These are phyloP conservation scores for Heteromurus nitidus DNA, from an alignment of 2,888 invertebrate species.

Conservation along the genomic window DNA sequence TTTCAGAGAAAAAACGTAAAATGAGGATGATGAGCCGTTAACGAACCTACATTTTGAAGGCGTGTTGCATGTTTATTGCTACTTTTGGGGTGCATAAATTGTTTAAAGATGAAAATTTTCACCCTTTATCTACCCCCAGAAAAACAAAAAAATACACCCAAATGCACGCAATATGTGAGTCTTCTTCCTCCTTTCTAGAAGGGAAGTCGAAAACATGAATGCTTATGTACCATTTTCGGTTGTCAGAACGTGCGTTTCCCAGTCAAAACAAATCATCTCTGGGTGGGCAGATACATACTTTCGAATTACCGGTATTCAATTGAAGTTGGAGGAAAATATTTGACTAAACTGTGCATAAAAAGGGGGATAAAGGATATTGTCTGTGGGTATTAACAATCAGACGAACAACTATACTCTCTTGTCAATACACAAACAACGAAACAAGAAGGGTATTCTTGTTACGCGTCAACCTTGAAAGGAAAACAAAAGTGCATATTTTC, in stretches of 20 bases:
- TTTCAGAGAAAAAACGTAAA: background rate
- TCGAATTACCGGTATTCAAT: constrained; percentile 30
- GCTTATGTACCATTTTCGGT: constrained; percentile 17
- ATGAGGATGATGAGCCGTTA: constrained; percentile 20
- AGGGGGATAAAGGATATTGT: background rate
- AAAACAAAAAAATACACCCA: background rate
- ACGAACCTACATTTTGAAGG: constrained; percentile 43
- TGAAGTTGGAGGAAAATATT: background rate
- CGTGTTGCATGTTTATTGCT: constrained; percentile 45
- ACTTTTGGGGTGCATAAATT: constrained; percentile 38
- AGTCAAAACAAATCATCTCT: constrained; percentile 57
- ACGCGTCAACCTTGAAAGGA: too few relatives aligned
- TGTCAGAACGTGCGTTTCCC: constrained; percentile 36
- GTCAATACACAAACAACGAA: too few relatives aligned
- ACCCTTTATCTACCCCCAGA: background rate
- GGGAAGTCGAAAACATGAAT: background rate
- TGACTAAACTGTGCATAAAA: background rate
- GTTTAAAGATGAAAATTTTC: constrained; percentile 15
- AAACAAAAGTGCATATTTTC: too few relatives aligned
- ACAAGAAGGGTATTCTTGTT: too few relatives aligned
- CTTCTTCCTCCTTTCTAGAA: too few relatives aligned
- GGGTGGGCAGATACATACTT: constrained; percentile 51
- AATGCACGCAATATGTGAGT: too few relatives aligned
- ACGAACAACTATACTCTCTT: too few relatives aligned
- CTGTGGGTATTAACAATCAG: background rate